These are phyloP conservation scores for Osmerus eperlanus DNA, from an alignment of 2,113 vertebrate species.

Conservation along the genomic window DNA sequence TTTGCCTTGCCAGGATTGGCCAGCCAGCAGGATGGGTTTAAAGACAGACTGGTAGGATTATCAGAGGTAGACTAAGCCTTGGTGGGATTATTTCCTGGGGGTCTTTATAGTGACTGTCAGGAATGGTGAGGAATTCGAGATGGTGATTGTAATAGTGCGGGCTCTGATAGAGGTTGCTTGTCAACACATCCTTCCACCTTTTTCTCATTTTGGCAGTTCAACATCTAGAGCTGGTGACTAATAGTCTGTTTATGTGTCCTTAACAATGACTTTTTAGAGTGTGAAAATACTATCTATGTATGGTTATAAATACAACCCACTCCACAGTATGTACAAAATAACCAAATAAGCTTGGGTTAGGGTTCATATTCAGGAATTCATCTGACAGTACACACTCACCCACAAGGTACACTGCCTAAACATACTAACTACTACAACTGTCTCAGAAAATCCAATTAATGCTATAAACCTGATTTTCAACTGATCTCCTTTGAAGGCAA, in stretches of 20 bases:
- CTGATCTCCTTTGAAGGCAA: constrained; percentile 36
- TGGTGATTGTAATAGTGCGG: not conserved
- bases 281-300: too few species aligned
- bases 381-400: not conserved
- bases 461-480: constrained; percentile 21
- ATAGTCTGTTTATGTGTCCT: too few species aligned
- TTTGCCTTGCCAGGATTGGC: not conserved
- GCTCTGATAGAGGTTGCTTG: too few species aligned
- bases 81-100: too few species aligned
- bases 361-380: too few species aligned
- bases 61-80: too few species aligned
- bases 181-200: not conserved
- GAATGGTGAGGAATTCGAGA: not conserved
- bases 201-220: not conserved
- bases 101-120: not conserved
- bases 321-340: too few species aligned
- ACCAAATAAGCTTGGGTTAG: too few species aligned
- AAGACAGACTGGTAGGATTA: constrained; percentile 10
- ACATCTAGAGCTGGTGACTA: not conserved
- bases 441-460: constrained; percentile 20
- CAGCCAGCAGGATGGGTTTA: too few species aligned
- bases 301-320: too few species aligned
- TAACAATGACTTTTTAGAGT: too few species aligned
- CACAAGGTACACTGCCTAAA: not conserved
- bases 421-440: not conserved